Evolutionary conservation across 2,888 invertebrate genomes (phyloP), one percentile per base, ranked within the genome.

Genomic region (Ypsolopha sequella): DNA sequence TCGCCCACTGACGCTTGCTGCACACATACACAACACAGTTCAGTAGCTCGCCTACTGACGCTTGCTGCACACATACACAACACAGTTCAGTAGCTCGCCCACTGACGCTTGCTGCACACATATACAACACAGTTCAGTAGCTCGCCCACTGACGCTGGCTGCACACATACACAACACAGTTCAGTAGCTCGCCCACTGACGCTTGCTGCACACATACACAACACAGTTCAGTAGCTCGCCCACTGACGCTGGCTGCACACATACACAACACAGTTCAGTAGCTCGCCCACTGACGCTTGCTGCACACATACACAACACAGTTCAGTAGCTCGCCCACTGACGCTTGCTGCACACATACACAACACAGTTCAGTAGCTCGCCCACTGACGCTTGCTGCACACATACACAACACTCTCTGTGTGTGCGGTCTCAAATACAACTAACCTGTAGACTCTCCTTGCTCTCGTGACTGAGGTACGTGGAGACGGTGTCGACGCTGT

Each of bases 381-480:
- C 90, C 58, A 91, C 89, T 0, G 90, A 88, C 55, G 87, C 71
- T 55, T 68, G 77, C 79, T 81, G 65, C 24, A 24, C 4, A 24
- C 24, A 24, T 4, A 24, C 24, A 24, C 24, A 24, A n/a, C n/a
- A n/a, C n/a, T n/a, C n/a, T n/a, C n/a, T n/a, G n/a, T n/a, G n/a
- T n/a, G n/a, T n/a, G n/a, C n/a, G n/a, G n/a, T n/a, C n/a, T n/a
- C n/a, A n/a, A n/a, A n/a, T n/a, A n/a, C n/a, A 33, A 46, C 48
- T 41, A 36, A 82, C 86, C 80, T 80, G 84, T 54, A 76, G 56
- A 64, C 91, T 91, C 57, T 91, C 92, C 70, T 92, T 91, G 81
- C 93, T 94, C 76, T 94, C 95, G 63, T 81, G 95, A 70, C 95
- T 95, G 62, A 95, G 89, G 87, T 95, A 95, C 0, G 95, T 95